phyloP scores from a whole-genome alignment of 2,888 invertebrate species.

The Mythimna lalbum region DNA sequence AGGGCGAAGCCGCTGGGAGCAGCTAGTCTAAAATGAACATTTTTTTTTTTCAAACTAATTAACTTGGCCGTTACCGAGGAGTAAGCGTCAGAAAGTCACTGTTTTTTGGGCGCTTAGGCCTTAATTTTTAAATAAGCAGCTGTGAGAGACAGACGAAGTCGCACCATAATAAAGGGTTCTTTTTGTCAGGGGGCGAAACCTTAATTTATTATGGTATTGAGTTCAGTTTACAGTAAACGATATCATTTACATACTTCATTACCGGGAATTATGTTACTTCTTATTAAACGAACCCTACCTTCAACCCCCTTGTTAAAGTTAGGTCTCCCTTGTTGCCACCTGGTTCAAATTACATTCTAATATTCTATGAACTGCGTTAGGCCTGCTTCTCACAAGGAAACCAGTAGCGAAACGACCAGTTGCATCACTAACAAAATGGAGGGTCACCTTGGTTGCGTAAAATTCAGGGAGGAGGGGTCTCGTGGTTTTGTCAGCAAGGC shows the following conservation, averaged over 20 bases:
- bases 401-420: no score
- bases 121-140: neutral
- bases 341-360: constrained; percentile 22
- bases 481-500: no score
- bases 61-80: no score
- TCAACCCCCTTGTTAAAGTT: constrained; percentile 26
- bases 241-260: constrained; percentile 54
- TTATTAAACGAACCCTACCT: constrained; percentile 43
- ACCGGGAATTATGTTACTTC: constrained; percentile 48
- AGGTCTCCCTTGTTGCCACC: constrained; percentile 39
- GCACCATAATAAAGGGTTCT: neutral
- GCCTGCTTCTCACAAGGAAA: no score
- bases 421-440: no score
- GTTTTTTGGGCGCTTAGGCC: no score
- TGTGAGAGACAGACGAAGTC: neutral
- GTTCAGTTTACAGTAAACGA: constrained; percentile 36
- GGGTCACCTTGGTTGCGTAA: no score
- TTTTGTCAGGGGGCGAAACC: neutral
- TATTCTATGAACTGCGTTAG: constrained; percentile 2
- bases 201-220: neutral
- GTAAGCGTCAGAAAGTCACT: no score
- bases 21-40: no score
- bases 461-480: no score
- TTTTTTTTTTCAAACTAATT: no score
- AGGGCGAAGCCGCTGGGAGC: no score